A percentile compares a stretch with the other conserved stretches of the same genome.
Conservation (phyloP, 2,797 vertebrate species). For the Melanotaenia parkinsoni region DNA sequence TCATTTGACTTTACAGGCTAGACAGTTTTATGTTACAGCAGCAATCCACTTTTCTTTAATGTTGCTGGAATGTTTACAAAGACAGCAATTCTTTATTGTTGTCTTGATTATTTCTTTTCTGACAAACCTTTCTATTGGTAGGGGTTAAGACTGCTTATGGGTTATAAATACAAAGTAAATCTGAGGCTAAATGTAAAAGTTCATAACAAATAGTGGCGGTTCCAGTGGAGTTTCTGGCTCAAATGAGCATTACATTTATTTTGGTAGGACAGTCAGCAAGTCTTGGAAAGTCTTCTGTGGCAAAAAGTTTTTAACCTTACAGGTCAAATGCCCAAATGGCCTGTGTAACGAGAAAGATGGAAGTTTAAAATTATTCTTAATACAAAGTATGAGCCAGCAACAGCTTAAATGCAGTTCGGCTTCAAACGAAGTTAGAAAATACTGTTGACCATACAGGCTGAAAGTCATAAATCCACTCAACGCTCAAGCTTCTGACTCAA, state of each 20-base stretch:
- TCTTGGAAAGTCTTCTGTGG: not conserved
- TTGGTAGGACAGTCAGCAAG: not conserved
- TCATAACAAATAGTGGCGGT: not conserved
- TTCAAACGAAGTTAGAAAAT: not conserved
- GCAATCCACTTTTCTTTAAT: not conserved
- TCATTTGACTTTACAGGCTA: not conserved
- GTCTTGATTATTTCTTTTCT: not conserved
- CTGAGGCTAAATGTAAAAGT: constrained; percentile 7
- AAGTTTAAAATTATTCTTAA: constrained; percentile 2
- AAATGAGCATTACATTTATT: not conserved
- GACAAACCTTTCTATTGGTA: not conserved
- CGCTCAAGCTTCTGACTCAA: not conserved
- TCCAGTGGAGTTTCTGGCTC: not conserved
- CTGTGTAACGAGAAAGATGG: not conserved
- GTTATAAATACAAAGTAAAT: not conserved
- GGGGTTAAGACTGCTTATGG: not conserved
- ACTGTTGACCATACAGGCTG: not conserved
- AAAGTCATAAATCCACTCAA: not conserved
- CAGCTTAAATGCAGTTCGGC: not conserved
- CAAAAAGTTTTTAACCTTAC: not conserved
- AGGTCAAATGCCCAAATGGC: constrained; percentile 10
- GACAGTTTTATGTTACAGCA: not conserved
- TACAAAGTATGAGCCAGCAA: not conserved
- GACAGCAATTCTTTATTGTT: not conserved
- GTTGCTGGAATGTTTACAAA: not conserved